A percentile compares a stretch with the other conserved stretches of the same genome.
Evolutionary conservation across 2,888 invertebrate species (phyloP).

Genomic region (Andrena bicolor): DNA sequence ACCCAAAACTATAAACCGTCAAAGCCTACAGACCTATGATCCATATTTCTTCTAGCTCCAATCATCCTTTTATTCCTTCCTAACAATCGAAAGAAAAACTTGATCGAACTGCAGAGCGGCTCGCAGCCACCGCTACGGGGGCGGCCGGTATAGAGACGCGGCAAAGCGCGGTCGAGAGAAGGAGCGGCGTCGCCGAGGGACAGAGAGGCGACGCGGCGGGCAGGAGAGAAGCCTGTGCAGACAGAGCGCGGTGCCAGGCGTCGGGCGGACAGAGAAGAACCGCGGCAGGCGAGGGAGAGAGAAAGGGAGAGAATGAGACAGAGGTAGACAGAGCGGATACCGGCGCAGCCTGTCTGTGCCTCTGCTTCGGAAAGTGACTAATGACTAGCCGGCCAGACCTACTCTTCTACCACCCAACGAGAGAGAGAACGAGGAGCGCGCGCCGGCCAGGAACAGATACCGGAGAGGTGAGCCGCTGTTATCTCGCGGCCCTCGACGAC

Average conservation of each 20-base stretch:
- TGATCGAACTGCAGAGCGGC: neutral
- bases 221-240: constrained; percentile 45
- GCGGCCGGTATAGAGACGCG: constrained; percentile 71
- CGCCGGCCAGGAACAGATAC: constrained; percentile 68
- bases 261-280: constrained; percentile 27
- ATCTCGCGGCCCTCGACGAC: constrained; percentile 76
- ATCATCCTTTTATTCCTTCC: too few species aligned
- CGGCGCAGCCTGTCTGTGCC: constrained; percentile 83
- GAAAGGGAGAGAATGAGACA: neutral
- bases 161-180: constrained; percentile 63
- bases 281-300: constrained; percentile 42
- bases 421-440: constrained; percentile 71
- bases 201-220: constrained; percentile 36
- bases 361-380: constrained; percentile 85
- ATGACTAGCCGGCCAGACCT: constrained; percentile 82
- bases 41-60: too few species aligned
- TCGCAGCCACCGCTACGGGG: constrained; percentile 56
- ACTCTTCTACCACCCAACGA: constrained; percentile 81
- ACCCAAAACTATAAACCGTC: too few species aligned
- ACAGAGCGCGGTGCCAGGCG: constrained; percentile 15
- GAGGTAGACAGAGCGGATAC: constrained; percentile 72
- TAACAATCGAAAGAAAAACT: too few species aligned
- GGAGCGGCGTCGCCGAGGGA: constrained; percentile 47
- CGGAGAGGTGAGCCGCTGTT: constrained; percentile 71
- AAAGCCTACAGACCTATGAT: too few species aligned